Conservation (phyloP, 2,888 invertebrate species). For the Agonopterix arenella region DNA sequence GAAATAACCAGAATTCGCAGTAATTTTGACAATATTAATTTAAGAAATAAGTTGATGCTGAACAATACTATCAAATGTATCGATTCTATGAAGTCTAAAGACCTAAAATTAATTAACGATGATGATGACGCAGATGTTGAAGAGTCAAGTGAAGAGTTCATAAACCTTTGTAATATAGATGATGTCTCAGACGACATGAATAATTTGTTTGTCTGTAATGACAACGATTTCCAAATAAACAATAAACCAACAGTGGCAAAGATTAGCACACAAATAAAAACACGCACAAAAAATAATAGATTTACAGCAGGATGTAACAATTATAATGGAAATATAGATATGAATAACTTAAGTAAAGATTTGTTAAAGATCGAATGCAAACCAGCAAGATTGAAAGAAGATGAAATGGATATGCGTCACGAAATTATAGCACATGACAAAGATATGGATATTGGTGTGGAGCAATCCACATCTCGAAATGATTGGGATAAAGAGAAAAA, state of each 20-base stretch:
- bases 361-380: slow-evolving; percentile 2
- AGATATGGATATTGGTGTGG: neutral
- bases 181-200: slow-evolving; percentile 27
- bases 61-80: slow-evolving; percentile 29
- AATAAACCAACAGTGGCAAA: slow-evolving; percentile 21
- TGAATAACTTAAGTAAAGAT: neutral
- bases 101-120: neutral
- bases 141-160: neutral
- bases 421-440: neutral
- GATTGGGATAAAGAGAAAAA: slow-evolving; percentile 13
- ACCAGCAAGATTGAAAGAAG: neutral
- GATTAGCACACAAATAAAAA: slow-evolving; percentile 9
- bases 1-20: slow-evolving; percentile 50
- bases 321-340: neutral
- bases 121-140: neutral
- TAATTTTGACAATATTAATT: slow-evolving; percentile 40
- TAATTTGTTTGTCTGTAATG: slow-evolving; percentile 37
- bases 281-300: neutral
- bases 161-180: slow-evolving; percentile 18
- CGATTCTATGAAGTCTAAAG: slow-evolving; percentile 10
- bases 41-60: slow-evolving; percentile 43
- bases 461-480: neutral
- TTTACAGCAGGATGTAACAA: neutral
- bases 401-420: neutral
- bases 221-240: slow-evolving; percentile 41